Base-by-base conservation (phyloP, 2,797 vertebrate species). In the Sorex maritimensis region DNA sequence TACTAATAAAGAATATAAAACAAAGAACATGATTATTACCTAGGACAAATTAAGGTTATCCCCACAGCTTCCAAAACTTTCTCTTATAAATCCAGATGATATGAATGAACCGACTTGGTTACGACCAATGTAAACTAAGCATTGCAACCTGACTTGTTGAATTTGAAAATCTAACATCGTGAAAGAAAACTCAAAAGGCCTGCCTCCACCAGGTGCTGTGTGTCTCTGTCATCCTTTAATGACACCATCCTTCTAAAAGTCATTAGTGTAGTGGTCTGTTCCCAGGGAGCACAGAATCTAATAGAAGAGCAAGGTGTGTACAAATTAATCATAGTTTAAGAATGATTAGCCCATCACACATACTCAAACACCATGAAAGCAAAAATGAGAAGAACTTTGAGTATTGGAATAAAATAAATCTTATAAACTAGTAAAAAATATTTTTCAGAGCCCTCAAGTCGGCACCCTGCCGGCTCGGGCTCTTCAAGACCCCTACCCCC, bases 281-380 rank as follows among this genome's bases (percentile, higher is more conserved):
- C 23, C 55, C 63, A 90, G 46, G 13, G 2, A 92, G 55, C 24
- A 80, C 28, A 74, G 86, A 75, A 12, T 11, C 19, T 69, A 17
- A 11, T 41, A 61, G 9, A 81, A 24, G 6, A 86, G 49, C 69
- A 78, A 78, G 77, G 68, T 61, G 26, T 38, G 2, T 61, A 46
- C 41, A 80, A 58, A 17, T 77, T 94, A 90, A n/a, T 44, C 28
- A 8, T 75, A 69, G 38, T 63, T 1, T 74, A 78, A 89, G 65
- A 93, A 74, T 30, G 11, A 68, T 38, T 38, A 55, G 8, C 63
- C 11, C 72, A 72, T 49, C 75, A 86, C 6, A 63, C 21, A 88
- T 78, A 86, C 23, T 78, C 5, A 75, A 90, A 26, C 38, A 94
- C n/a, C 61, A 83, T 77, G 44, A 73, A 93, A 95, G 86, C 38